Percentiles rank a stretch among this genome's conserved stretches.
Evolutionary conservation across 1,140 invertebrate species (phyloP).

Genomic region (Hirudo medicinalis): DNA sequence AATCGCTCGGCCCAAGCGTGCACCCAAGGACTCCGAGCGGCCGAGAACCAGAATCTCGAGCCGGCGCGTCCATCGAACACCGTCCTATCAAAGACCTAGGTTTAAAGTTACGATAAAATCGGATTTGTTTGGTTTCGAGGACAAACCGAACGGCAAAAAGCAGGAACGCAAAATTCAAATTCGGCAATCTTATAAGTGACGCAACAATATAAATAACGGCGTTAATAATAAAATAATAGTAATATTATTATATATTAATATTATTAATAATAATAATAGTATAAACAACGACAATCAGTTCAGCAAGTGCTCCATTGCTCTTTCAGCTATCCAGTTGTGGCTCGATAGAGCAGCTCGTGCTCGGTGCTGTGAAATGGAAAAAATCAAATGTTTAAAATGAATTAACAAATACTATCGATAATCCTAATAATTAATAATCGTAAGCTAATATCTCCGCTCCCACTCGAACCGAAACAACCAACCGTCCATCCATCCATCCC

Average conservation of each 20-base stretch:
- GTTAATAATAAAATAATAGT: constrained; percentile 2
- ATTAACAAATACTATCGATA: background rate
- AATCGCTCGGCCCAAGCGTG: no score
- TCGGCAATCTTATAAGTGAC: background rate
- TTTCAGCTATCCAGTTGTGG: constrained; percentile 39
- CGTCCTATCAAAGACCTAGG: no score
- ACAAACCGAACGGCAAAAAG: no score
- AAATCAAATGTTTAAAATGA: background rate
- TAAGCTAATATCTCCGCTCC: background rate
- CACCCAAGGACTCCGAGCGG: no score
- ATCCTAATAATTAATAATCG: background rate
- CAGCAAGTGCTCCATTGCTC: constrained; percentile 38
- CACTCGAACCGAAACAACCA: background rate
- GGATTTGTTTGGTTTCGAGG: no score
- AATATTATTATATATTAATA: background rate
- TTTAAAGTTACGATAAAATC: no score
- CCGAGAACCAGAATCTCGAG: no score
- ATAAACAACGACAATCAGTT: constrained; percentile 24
- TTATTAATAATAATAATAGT: constrained; percentile 10
- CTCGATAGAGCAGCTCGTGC: constrained; percentile 38
- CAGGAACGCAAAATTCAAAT: no score
- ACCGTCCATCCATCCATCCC: no score
- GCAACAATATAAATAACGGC: background rate
- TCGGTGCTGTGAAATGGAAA: constrained; percentile 31
- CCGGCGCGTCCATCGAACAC: no score